Base-by-base conservation (phyloP, 2,888 invertebrate species). In the Drosophila nr. fundita region DNA sequence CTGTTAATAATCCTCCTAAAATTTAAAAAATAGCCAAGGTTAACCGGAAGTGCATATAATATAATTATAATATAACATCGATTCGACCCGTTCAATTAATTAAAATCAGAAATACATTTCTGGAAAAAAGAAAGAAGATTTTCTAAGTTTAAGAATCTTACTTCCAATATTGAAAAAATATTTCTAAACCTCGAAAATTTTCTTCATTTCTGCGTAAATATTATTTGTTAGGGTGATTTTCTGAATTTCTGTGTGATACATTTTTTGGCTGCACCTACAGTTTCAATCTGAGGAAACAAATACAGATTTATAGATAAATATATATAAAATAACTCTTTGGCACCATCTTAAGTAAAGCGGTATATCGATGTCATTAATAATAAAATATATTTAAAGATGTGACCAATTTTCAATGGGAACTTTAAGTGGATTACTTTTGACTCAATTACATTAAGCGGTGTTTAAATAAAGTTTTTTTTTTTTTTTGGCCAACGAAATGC, bases 401-500 rank as follows among this genome's bases (percentile, higher is more conserved):
- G 21, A 24, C 10, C 40, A n/a, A 40, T 40, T 40, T 40, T 5
- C n/a, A 40, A 21, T 10, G 5, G 2, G n/a, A 42, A 5, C 21
- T 42, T 42, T 42, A 42, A 21, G 11, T 21, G n/a, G 11, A 11
- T 21, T 42, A 21, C 40, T 42, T 34, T 53, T 2, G 1, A 30
- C 5, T 48, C 4, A 29, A 24, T 36, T 4, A 24, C 21, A 38
- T 8, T 29, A 50, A 29, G 2, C 0, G 30, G 49, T 62, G 52
- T 48, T 32, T 63, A 15, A 49, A n/a, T 38, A n/a, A 42, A 48
- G 32, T 34, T 45, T 67, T 61, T n/a, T 45, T 67, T 61, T n/a
- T 34, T 38, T 18, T 18, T 30, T 64, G 49, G 24, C 52, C 52
- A 67, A 53, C 48, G 53, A 71, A 87, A 69, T 73, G 60, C 55